These are phyloP conservation scores for Hirtodrosophila histrioides DNA, from an alignment of 2,888 invertebrate genomes.

Conservation along the genomic window DNA sequence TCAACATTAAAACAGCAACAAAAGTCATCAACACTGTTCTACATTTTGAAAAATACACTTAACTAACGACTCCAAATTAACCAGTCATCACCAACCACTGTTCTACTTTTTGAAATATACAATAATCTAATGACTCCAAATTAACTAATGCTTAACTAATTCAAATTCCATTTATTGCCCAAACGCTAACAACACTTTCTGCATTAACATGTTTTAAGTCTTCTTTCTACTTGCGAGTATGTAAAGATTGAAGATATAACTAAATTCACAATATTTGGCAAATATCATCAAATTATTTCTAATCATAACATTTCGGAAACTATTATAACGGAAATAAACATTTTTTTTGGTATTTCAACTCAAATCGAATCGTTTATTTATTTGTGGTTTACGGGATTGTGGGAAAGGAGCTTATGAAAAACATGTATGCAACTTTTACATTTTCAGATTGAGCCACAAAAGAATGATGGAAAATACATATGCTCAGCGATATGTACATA, in stretches of 20 bases:
- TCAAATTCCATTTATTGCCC: slow-evolving; percentile 42
- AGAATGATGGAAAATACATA: no score
- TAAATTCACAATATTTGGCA: no score
- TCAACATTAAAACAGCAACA: no score
- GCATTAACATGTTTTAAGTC: slow-evolving; percentile 4
- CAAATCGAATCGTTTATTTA: slow-evolving; percentile 15
- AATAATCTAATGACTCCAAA: slow-evolving; percentile 12
- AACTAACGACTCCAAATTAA: no score
- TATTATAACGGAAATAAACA: slow-evolving; percentile 56
- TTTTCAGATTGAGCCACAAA: no score
- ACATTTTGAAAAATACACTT: no score
- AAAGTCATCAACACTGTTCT: no score
- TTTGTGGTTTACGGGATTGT: neutral
- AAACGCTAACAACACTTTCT: slow-evolving; percentile 24
- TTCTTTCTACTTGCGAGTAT: neutral
- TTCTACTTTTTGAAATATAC: no score
- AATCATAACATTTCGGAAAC: slow-evolving; percentile 55
- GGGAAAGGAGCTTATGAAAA: neutral
- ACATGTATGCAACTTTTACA: no score
- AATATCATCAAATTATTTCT: slow-evolving; percentile 38
- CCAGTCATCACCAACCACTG: no score
- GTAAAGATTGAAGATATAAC: no score
- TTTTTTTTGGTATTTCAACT: slow-evolving; percentile 74
- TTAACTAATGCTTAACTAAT: slow-evolving; percentile 27
- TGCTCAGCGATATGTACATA: no score